Conservation (phyloP, 1,140 invertebrate species). For the Atta colombica region DNA sequence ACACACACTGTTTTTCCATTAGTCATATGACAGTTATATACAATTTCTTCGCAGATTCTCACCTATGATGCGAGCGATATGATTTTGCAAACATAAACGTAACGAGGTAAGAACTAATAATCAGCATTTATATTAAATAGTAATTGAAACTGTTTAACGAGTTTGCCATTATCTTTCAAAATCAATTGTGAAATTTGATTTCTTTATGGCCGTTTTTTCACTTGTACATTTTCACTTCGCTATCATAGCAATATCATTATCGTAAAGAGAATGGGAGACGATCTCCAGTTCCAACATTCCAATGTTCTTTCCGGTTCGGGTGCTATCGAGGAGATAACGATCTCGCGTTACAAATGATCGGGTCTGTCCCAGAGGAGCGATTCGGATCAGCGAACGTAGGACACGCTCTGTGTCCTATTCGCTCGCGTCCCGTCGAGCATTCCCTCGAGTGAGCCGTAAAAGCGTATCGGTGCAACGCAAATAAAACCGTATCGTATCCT, state of each 20-base stretch:
- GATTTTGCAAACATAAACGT: not conserved
- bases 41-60: not conserved
- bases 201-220: not conserved
- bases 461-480: constrained; percentile 54
- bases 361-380: constrained; percentile 44
- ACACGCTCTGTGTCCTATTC: constrained; percentile 33
- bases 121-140: not conserved
- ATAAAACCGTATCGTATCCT: constrained; percentile 69
- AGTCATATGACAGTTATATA: not conserved
- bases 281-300: not conserved
- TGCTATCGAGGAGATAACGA: constrained; percentile 47
- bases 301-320: not conserved
- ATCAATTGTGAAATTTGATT: not conserved
- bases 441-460: constrained; percentile 68
- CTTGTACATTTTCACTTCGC: not conserved
- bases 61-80: not conserved
- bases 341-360: constrained; percentile 60
- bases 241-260: not conserved
- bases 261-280: not conserved
- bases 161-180: not conserved
- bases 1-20: not conserved
- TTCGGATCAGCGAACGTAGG: constrained; percentile 32
- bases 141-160: constrained; percentile 2
- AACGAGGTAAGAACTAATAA: not conserved
- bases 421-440: constrained; percentile 39